A percentile compares a stretch with the other conserved stretches of the same genome.
Conservation (phyloP, 2,888 invertebrate genomes). For the Himalopsyche tibetana region DNA sequence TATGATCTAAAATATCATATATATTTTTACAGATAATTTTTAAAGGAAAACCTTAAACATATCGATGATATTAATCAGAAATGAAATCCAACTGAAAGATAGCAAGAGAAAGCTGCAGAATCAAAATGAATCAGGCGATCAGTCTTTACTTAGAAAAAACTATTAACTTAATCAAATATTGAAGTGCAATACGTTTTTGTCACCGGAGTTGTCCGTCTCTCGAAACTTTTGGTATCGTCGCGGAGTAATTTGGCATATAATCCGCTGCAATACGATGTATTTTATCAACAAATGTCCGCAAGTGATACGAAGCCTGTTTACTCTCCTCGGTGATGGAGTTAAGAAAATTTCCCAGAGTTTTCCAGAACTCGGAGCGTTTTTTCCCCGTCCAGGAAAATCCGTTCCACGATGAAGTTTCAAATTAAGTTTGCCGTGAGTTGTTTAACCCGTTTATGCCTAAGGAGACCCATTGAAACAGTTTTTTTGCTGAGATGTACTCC, state of each 20-base stretch:
- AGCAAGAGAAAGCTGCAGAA: too few relatives aligned
- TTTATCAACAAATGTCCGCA: conserved; percentile 12
- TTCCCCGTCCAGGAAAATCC: conserved; percentile 48
- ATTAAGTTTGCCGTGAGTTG: conserved; percentile 49
- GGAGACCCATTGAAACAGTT: conserved; percentile 32
- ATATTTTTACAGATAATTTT: too few relatives aligned
- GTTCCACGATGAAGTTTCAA: conserved; percentile 50
- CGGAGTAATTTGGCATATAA: conserved; percentile 16
- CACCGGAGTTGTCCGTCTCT: too few relatives aligned
- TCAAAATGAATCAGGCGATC: too few relatives aligned
- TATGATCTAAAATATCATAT: too few relatives aligned
- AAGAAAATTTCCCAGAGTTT: conserved; percentile 38
- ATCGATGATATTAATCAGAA: too few relatives aligned
- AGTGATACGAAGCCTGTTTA: conserved; percentile 39
- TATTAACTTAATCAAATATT: too few relatives aligned
- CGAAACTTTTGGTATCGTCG: neutral
- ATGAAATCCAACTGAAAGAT: too few relatives aligned
- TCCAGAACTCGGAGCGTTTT: conserved; percentile 21
- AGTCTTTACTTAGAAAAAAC: too few relatives aligned
- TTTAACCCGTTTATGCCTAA: conserved; percentile 37
- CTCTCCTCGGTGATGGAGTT: conserved; percentile 50
- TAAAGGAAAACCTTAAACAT: too few relatives aligned
- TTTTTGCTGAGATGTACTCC: neutral
- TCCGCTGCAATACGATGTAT: conserved; percentile 31
- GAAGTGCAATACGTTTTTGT: too few relatives aligned